Conservation (phyloP, 2,797 vertebrate species). For the Alectoris magna region DNA sequence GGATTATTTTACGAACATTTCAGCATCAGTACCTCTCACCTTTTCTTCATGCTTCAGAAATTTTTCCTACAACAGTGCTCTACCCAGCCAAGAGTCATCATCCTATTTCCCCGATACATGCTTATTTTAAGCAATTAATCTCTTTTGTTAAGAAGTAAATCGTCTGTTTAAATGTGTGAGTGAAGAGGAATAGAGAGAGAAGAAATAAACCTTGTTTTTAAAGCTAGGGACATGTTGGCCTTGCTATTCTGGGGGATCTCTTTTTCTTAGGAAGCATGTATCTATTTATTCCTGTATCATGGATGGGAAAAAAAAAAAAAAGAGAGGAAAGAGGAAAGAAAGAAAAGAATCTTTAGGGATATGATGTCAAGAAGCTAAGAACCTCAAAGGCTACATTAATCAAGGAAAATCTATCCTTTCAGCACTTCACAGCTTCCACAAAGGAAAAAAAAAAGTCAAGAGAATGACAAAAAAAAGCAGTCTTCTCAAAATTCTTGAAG, state of each 20-base stretch:
- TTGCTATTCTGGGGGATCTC: background rate
- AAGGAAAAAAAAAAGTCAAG: slow-evolving; percentile 26
- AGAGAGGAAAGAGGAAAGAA: background rate
- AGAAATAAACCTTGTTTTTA: background rate
- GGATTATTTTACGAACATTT: background rate
- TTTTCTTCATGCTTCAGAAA: slow-evolving; percentile 18
- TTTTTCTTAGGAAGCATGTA: slow-evolving; percentile 39
- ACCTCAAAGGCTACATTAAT: slow-evolving; percentile 68
- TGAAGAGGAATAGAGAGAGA: background rate
- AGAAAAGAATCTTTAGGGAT: background rate
- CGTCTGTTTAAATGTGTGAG: background rate
- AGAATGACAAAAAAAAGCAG: slow-evolving; percentile 9
- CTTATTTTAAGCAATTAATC: background rate
- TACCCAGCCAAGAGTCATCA: background rate
- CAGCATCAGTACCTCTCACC: background rate
- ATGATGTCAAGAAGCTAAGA: slow-evolving; percentile 43
- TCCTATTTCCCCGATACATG: background rate
- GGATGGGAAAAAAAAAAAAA: background rate
- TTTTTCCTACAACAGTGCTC: background rate
- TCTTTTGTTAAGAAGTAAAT: background rate
- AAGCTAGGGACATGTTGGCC: background rate
- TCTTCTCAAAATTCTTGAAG: slow-evolving; percentile 52
- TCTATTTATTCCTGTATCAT: slow-evolving; percentile 8
- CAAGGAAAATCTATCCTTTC: slow-evolving; percentile 66
- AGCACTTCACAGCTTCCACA: slow-evolving; percentile 55